Percentiles rank a stretch among this genome's conserved stretches.
Conservation (phyloP, 2,888 invertebrate genomes). For the Alsophila aescularia region DNA sequence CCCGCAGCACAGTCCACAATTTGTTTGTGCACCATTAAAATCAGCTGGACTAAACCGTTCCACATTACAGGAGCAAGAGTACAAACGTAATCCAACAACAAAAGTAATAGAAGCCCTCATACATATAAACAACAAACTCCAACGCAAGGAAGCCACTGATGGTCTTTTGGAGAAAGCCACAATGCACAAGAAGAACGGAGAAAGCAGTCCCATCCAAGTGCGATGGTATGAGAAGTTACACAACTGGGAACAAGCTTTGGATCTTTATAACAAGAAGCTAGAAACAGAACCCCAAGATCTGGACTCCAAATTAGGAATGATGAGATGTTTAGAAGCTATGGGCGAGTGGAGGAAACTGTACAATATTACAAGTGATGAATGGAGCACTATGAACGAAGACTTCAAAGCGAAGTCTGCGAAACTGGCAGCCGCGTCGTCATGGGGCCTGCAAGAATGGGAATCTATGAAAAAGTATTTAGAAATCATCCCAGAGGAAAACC, state of each 20-base stretch:
- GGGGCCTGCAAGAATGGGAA: conserved; percentile 98
- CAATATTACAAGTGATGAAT: conserved; percentile 88
- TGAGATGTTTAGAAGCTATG: conserved; percentile 98
- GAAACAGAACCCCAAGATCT: conserved; percentile 87
- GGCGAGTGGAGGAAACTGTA: conserved; percentile 98
- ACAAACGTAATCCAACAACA: conserved; percentile 86
- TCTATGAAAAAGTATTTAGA: conserved; percentile 96
- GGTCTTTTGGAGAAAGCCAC: conserved; percentile 95
- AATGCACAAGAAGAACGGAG: conserved; percentile 88
- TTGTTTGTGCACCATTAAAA: too few species aligned
- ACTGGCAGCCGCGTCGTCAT: conserved; percentile 96
- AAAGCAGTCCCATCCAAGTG: conserved; percentile 86
- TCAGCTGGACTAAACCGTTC: neutral
- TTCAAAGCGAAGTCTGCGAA: conserved; percentile 89
- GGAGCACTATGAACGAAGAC: conserved; percentile 77
- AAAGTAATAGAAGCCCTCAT: conserved; percentile 97
- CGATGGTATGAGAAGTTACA: conserved; percentile 99
- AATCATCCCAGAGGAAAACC: conserved; percentile 94
- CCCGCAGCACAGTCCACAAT: neutral
- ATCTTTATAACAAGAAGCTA: conserved; percentile 92
- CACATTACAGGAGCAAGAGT: conserved; percentile 91
- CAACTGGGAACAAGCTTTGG: conserved; percentile 98
- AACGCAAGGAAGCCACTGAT: conserved; percentile 98
- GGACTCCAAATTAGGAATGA: conserved; percentile 95
- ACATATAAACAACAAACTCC: conserved; percentile 98